phyloP scores from a whole-genome alignment of 2,888 invertebrate genomes.

The Autographa pulchrina region DNA sequence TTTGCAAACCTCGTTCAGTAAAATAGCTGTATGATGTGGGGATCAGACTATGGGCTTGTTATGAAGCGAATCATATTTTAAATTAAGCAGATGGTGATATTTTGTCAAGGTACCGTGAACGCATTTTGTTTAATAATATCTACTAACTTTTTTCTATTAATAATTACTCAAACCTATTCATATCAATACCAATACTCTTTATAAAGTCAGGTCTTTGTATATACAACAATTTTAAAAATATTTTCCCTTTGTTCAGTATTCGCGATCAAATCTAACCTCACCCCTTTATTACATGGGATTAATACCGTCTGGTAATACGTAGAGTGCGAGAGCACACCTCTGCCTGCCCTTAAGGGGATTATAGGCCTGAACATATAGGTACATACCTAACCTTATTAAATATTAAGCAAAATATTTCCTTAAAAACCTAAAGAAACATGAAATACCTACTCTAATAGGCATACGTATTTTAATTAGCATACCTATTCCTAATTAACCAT shows the following conservation, averaged over 20 bases:
- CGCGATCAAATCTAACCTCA: conserved; percentile 2
- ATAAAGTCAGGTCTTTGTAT: neutral
- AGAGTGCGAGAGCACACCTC: neutral
- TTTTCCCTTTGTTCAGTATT: neutral
- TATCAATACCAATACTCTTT: neutral
- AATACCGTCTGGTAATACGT: conserved; percentile 1
- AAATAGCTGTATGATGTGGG: conserved; percentile 70
- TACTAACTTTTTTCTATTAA: neutral
- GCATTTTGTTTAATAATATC: neutral
- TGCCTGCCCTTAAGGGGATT: conserved; percentile 1
- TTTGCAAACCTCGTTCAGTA: conserved; percentile 75
- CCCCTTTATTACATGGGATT: conserved; percentile 4
- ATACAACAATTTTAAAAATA: neutral
- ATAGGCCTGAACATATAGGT: neutral
- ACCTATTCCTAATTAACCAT: conserved; percentile 3
- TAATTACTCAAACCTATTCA: neutral
- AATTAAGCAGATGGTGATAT: neutral
- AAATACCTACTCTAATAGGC: neutral
- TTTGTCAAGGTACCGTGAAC: neutral
- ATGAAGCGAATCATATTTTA: conserved; percentile 5
- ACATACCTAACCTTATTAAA: neutral
- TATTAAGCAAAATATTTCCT: conserved; percentile 2
- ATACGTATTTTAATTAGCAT: conserved; percentile 9
- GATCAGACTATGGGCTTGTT: conserved; percentile 44
- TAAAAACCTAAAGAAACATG: neutral